Base-by-base conservation (phyloP, 2,888 invertebrate genomes). In the Melinopterus prodromus region DNA sequence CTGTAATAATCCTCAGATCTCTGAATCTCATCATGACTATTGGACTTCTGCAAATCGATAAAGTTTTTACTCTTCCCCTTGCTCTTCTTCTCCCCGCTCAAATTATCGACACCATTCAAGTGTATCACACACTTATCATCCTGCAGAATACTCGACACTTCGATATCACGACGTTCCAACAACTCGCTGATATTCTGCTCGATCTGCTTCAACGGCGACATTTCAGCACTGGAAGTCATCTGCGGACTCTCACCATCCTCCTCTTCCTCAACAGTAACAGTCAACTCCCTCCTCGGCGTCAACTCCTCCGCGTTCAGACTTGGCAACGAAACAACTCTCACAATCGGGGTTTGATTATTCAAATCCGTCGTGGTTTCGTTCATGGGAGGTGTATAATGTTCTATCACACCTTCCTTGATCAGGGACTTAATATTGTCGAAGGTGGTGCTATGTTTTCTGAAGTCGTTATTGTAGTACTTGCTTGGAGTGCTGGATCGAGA, bases 401-500 rank as follows among this genome's bases (percentile, higher is more conserved):
- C 92, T 15, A 94, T 91, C 83, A 93, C 92, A 26, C 94, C 94
- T 87, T 95, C 95, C 85, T 93, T 93, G 82, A 95, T 92, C 83
- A 95, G 89, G 70, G 94, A 94, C 86, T 94, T 93, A 85, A 95
- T 93, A 86, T 95, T 94, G 90, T 95, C 95, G 87, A 95, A 95
- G 7, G 95, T 95, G 71, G 93, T 94, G 83, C 94, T 94, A 89
- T 94, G 94, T 86, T 94, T 93, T 86, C 93, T 94, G 84, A 92
- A 92, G 86, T 94, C 94, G 9, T 91, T 89, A 86, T 91, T 90
- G 79, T 86, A 86, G 80, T 86, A 86, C 82, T 87, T 86, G 85
- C 90, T 92, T 7, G 92, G 92, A 0, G 89, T 89, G 81, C 88
- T 88, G 14, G 88, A 88, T 84, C 88, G 84, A 71, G 88, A 88